These are phyloP conservation scores for Camptogramma bilineatum DNA, from an alignment of 2,888 invertebrate genomes.

Conservation along the genomic window DNA sequence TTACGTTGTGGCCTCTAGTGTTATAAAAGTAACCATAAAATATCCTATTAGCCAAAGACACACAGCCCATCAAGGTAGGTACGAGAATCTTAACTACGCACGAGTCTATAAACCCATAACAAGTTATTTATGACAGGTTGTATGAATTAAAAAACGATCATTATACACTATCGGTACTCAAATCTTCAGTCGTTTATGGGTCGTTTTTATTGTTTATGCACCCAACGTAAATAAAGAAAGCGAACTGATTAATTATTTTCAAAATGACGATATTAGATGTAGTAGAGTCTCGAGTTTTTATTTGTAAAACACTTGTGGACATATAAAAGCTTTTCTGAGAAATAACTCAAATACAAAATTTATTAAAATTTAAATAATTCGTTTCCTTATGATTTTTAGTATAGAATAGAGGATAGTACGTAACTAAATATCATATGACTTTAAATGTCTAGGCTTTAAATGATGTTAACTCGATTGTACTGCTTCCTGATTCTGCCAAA, in stretches of 20 bases:
- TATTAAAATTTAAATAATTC: not conserved
- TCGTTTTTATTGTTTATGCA: no score
- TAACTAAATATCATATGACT: not conserved
- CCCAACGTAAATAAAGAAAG: no score
- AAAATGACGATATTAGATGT: no score
- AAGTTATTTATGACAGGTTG: no score
- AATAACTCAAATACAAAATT: not conserved
- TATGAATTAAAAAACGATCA: no score
- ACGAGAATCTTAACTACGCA: not conserved
- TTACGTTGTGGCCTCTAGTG: conserved; percentile 14
- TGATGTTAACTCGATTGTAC: not conserved
- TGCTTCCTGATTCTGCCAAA: not conserved
- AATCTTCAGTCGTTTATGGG: no score
- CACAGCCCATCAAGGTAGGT: not conserved
- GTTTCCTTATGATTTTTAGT: not conserved
- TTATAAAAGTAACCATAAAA: conserved; percentile 4
- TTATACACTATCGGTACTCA: no score
- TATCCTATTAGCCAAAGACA: not conserved
- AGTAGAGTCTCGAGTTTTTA: not conserved
- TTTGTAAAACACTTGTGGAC: not conserved
- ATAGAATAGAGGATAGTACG: not conserved
- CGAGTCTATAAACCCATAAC: not conserved
- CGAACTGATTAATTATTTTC: no score
- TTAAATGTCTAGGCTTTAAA: not conserved
- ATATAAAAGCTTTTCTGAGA: not conserved